Conservation (phyloP, 2,113 vertebrate species). For the Petromus typicus region DNA sequence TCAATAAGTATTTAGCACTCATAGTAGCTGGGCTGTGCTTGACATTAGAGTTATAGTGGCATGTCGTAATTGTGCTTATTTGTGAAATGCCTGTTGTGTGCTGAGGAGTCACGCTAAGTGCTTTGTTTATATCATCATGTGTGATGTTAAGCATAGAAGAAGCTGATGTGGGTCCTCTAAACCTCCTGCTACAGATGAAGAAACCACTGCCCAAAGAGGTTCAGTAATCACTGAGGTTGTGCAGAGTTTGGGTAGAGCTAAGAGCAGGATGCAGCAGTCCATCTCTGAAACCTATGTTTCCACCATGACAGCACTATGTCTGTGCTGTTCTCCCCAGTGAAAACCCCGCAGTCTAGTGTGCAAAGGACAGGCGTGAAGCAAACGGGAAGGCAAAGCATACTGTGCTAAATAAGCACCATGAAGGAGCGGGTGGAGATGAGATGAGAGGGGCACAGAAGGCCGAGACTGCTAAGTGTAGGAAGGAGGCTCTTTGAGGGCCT, state of each 20-base stretch:
- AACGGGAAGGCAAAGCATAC: background rate
- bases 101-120: background rate
- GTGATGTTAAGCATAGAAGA: background rate
- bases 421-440: background rate
- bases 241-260: background rate
- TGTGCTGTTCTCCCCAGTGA: background rate
- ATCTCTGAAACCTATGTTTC: background rate
- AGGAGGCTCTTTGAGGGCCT: too few relatives aligned
- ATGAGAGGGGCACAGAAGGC: background rate
- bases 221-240: background rate
- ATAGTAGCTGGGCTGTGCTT: background rate
- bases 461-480: background rate
- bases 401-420: background rate
- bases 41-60: too few relatives aligned
- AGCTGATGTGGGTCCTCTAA: background rate
- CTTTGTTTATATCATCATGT: background rate
- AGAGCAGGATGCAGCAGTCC: background rate
- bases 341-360: background rate
- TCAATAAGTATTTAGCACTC: background rate
- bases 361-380: background rate
- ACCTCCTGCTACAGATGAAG: background rate
- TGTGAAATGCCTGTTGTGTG: background rate
- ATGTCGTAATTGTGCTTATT: background rate
- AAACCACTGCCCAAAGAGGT: background rate
- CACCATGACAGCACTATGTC: background rate